These are phyloP conservation scores for Andrena marginata DNA, from an alignment of 2,888 invertebrate species.

Conservation along the genomic window DNA sequence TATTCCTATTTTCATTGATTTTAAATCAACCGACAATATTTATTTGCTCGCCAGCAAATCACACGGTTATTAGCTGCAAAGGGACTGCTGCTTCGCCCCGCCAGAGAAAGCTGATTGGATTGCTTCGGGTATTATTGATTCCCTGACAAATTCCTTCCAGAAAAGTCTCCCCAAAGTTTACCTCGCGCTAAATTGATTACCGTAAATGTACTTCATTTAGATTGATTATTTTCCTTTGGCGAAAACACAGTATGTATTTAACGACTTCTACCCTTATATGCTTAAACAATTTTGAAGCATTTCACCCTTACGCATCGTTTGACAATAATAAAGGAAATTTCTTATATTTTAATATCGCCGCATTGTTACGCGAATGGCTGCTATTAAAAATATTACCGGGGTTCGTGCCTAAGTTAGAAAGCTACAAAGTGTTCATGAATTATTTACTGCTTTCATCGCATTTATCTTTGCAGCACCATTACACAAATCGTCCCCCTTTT, in stretches of 20 bases:
- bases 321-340: neutral
- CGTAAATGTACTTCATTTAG: constrained; percentile 13
- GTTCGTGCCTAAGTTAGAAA: neutral
- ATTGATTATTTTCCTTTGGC: neutral
- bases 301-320: too few relatives aligned
- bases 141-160: constrained; percentile 27
- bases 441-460: neutral
- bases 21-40: neutral
- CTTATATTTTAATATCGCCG: neutral
- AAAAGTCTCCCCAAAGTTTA: constrained; percentile 18
- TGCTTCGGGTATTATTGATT: constrained; percentile 49
- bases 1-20: neutral
- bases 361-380: neutral
- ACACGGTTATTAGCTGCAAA: constrained; percentile 8
- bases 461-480: neutral
- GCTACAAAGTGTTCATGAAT: neutral
- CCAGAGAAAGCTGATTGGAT: constrained; percentile 24
- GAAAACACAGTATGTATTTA: too few relatives aligned
- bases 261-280: too few relatives aligned
- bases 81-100: constrained; percentile 15
- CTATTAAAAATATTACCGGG: neutral
- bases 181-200: constrained; percentile 35
- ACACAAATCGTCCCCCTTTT: neutral
- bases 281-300: too few relatives aligned
- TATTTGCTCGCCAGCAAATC: constrained; percentile 8